Base-by-base conservation (phyloP, 1,140 invertebrate genomes). In the Homalodisca vitripennis region DNA sequence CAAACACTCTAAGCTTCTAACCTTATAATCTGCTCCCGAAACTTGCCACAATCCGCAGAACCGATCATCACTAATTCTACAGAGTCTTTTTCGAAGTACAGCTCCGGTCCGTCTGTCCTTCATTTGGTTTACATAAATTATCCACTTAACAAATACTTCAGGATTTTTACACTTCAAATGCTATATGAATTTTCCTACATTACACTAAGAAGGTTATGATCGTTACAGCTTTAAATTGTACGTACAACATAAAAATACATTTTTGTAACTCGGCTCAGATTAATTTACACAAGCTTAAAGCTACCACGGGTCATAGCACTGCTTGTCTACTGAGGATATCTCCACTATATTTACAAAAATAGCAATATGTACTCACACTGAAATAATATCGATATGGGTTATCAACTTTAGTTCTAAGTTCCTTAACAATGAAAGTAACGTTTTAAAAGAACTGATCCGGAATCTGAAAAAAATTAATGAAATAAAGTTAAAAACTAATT, bases 51-150 rank as follows among this genome's bases (percentile, higher is more conserved):
- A 3, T 53, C 48, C 48, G 12, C 48, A 22, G 12, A 53, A 24
- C 48, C 12, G 48, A 60, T 26, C 14, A 60, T 26, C 29, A 60
- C 55, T 30, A 60, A 63, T 63, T 63, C 60, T 63, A 63, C 60
- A 63, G 60, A 63, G 60, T 63, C 60, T 63, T 63, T 60, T 63
- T 63, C 31, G 60, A 63, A 63, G 60, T 27, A 46, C 34, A 66
- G 14, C 41, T 30, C n/a, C 26, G 32, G n/a, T 66, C 63, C n/a
- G 14, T 17, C 47, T 22, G 17, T 66, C 63, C 55, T 13, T 30
- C 55, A 13, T 22, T 27, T 30, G 12, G 55, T 60, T 60, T 60
- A 60, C 55, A 60, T 60, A 60, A 60, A 60, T 60, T 60, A 51
- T 51, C 48, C 48, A 51, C 48, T 51, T 51, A 17, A 60, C 26